Percentiles rank a stretch among this genome's conserved stretches.
These are phyloP conservation scores for Pseudococcus viburni DNA, from an alignment of 2,888 invertebrate species.

Conservation along the genomic window DNA sequence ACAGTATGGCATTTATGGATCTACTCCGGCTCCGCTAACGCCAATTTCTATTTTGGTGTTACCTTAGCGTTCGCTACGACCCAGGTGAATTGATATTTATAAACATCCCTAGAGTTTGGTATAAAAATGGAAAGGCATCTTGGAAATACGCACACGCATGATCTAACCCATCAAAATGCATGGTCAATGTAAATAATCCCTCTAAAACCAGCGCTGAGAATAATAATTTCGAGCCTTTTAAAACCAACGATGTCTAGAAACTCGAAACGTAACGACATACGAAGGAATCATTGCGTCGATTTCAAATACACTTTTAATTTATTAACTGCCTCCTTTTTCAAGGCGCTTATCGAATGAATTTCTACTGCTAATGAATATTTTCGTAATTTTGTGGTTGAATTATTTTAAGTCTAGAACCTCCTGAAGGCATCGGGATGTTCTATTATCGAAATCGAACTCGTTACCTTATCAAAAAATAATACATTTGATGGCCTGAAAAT, in stretches of 20 bases:
- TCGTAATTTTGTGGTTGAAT: background rate
- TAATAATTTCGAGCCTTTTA: background rate
- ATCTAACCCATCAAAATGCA: background rate
- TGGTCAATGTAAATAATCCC: background rate
- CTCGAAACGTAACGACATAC: background rate
- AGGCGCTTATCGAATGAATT: background rate
- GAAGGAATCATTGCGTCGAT: background rate
- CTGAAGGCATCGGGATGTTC: background rate
- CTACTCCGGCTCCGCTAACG: slow-evolving; percentile 97
- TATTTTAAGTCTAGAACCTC: background rate
- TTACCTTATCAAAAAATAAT: background rate
- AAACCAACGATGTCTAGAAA: background rate
- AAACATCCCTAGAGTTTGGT: background rate
- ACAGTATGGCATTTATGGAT: slow-evolving; percentile 99
- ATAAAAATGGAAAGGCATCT: background rate
- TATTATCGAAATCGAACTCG: background rate
- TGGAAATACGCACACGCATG: background rate
- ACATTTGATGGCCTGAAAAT: background rate
- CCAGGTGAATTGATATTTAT: slow-evolving; percentile 74
- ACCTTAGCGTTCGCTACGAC: slow-evolving; percentile 95
- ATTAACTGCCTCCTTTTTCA: background rate
- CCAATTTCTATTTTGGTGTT: slow-evolving; percentile 99
- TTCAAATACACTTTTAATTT: background rate
- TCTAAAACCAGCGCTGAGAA: background rate
- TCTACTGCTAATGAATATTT: background rate